Base-by-base conservation (phyloP, 23 tunicate species). In the Phallusia fumigata region DNA sequence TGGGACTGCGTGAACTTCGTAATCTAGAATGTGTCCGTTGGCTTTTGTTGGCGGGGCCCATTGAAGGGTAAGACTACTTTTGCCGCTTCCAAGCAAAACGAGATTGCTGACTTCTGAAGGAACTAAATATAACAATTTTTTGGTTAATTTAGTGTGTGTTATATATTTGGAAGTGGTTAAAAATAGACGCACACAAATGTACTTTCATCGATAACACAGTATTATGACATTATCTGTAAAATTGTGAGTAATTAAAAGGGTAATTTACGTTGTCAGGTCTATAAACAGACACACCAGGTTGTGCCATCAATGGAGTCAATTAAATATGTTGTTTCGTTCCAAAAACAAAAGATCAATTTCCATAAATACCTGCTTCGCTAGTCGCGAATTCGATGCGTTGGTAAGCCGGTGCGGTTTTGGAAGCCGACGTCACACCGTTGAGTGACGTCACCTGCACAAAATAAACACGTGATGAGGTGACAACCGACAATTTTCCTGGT, bases 401-500 rank as follows among this genome's bases (percentile, higher is more conserved):
- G 36, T 28, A 86, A 31, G 65, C 81, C 0, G 90, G 73, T 52
- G 84, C 65, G 35, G 72, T 34, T 19, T 53, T 53, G 65, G 78
- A 36, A 13, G 40, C 82, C 0, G 78, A 76, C 19, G 90, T 76
- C 18, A 93, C 93, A 1, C 85, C 90, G 78, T 93, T 93, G 74
- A 34, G 87, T 24, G 98, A 85, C 22, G 83, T 65, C 53, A 93
- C 78, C 98, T 93, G 77, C 31, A 76, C 32, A 65, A 24, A 74
- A 58, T 58, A 58, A 58, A 58, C 69, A 10, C 47, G 10, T 40
- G 10, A 40, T 3, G 47, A 3, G 47, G 47, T 40, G 47, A 40
- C 47, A 40, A 5, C 47, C 10, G 47, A 40, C 10, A 40, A 40
- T 40, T 40, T 40, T 5, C 5, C 10, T 40, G 47, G 10, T 10